Percentiles rank a stretch among this genome's conserved stretches.
Conservation (phyloP, 2,797 vertebrate species). For the Thripadectes ignobilis region DNA sequence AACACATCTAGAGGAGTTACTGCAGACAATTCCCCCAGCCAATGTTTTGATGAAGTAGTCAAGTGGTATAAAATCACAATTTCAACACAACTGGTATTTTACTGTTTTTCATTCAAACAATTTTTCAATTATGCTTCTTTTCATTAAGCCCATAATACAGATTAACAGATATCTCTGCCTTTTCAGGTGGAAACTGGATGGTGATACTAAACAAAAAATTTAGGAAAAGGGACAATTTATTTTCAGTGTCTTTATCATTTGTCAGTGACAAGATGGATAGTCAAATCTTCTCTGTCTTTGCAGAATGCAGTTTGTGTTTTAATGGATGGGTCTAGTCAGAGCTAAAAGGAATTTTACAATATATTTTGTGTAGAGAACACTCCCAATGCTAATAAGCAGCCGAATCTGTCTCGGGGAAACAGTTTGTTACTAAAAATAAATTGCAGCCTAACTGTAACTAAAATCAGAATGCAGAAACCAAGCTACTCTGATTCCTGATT, state of each 20-base stretch:
- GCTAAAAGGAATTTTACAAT: constrained; percentile 47
- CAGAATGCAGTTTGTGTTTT: constrained; percentile 64
- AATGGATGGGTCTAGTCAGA: constrained; percentile 54
- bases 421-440: constrained; percentile 82
- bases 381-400: constrained; percentile 75
- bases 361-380: constrained; percentile 58
- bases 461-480: constrained; percentile 64
- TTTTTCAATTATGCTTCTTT: not conserved
- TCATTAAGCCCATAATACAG: not conserved
- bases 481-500: constrained; percentile 51
- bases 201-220: not conserved
- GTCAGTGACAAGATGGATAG: not conserved
- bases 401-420: constrained; percentile 70
- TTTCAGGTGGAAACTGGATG: not conserved
- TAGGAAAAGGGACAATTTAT: constrained; percentile 4
- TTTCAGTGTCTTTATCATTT: constrained; percentile 12
- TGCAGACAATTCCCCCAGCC: not conserved
- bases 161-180: not conserved
- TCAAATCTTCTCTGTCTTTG: constrained; percentile 3
- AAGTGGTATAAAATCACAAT: not conserved
- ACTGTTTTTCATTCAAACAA: not conserved
- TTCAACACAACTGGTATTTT: not conserved
- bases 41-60: not conserved
- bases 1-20: not conserved
- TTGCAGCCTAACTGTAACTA: constrained; percentile 68